Percentiles rank a stretch among this genome's conserved stretches.
Conservation (phyloP, 2,113 vertebrate species). For the Alligator mississippiensis region DNA sequence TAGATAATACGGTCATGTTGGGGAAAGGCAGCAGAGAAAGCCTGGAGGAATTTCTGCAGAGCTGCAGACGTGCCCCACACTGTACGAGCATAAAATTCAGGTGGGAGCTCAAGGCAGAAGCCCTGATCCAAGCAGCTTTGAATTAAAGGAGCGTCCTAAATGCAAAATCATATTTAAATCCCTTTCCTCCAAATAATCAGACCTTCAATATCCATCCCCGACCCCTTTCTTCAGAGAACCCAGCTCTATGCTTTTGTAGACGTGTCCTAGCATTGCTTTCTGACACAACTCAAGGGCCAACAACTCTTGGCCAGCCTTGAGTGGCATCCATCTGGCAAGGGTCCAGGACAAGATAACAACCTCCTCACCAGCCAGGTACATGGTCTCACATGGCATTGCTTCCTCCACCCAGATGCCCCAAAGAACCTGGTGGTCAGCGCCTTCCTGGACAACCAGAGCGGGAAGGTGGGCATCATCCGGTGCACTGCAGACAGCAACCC, state of each 20-base stretch:
- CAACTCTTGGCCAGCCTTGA: no score
- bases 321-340: no score
- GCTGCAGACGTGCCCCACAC: neutral
- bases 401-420: slow-evolving; percentile 62
- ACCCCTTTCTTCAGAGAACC: no score
- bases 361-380: rapidly evolving
- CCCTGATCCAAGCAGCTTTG: neutral
- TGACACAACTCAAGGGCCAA: no score
- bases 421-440: slow-evolving; percentile 49
- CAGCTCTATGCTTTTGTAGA: no score
- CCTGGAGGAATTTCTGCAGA: neutral
- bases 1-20: no score
- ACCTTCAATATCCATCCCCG: no score
- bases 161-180: neutral
- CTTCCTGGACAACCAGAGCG: slow-evolving; percentile 72
- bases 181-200: neutral
- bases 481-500: slow-evolving; percentile 77
- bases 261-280: no score
- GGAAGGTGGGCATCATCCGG: slow-evolving; percentile 66
- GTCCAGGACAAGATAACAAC: no score
- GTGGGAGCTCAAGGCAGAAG: neutral
- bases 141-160: neutral
- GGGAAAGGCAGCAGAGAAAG: no score
- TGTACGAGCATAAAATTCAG: neutral
- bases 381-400: rapidly evolving